Percentiles rank a stretch among this genome's conserved stretches.
Conservation (phyloP, 64 coral and sea anemone genomes). For the Actinia tenebrosa region DNA sequence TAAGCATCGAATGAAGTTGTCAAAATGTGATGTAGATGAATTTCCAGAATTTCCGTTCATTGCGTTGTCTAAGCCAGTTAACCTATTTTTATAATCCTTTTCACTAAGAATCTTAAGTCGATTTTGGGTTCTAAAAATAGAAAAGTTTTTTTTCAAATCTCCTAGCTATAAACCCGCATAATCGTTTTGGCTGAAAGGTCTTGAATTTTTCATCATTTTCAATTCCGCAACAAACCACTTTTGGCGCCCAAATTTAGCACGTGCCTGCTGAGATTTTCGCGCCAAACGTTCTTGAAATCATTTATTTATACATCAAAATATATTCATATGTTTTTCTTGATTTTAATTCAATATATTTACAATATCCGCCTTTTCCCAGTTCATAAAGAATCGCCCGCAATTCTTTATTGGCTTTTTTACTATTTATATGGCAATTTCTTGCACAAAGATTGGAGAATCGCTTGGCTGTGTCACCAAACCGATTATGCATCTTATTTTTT, state of each 20-base stretch:
- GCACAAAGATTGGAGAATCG: neutral
- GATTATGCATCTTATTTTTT: neutral
- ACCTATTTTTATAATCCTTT: neutral
- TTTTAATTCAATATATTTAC: neutral
- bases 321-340: neutral
- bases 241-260: neutral
- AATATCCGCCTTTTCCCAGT: too few species aligned
- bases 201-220: neutral
- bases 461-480: too few species aligned
- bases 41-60: neutral
- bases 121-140: neutral
- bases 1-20: neutral
- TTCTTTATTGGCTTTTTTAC: neutral
- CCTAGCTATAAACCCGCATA: neutral
- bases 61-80: neutral
- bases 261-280: neutral
- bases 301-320: neutral
- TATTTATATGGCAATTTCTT: neutral
- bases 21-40: neutral
- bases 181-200: neutral
- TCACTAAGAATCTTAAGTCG: neutral
- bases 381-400: constrained; percentile 5
- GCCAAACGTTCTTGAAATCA: neutral
- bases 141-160: neutral
- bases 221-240: neutral